Conservation (phyloP, 1,140 invertebrate genomes). For the Apis cerana region DNA sequence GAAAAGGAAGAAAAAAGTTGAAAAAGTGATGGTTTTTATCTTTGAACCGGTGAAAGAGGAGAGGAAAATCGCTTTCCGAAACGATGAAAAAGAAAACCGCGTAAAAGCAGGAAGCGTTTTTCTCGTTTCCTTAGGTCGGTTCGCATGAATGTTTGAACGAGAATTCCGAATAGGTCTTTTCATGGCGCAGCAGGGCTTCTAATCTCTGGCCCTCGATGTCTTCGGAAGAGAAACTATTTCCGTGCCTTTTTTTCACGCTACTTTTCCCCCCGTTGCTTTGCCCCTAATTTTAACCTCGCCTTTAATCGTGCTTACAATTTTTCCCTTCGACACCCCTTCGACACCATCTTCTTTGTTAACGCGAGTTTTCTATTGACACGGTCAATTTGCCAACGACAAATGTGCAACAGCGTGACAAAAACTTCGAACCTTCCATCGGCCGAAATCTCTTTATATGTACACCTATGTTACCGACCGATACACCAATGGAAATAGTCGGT, state of each 20-base stretch:
- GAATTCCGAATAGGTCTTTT: slow-evolving; percentile 20
- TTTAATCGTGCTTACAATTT: slow-evolving; percentile 31
- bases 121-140: background rate
- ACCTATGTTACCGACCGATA: too few species aligned
- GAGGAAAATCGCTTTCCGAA: slow-evolving; percentile 5
- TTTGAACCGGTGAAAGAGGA: background rate
- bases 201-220: slow-evolving; percentile 31
- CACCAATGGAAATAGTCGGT: too few species aligned
- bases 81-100: slow-evolving; percentile 3
- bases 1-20: background rate
- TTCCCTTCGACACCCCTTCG: background rate
- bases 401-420: background rate
- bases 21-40: background rate
- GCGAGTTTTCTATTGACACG: too few species aligned
- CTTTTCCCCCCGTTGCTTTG: slow-evolving; percentile 1
- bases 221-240: slow-evolving; percentile 37
- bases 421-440: background rate
- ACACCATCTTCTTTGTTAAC: background rate
- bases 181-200: background rate
- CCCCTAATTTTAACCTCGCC: slow-evolving; percentile 42
- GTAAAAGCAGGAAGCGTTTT: slow-evolving; percentile 2
- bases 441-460: too few species aligned
- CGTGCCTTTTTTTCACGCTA: slow-evolving; percentile 42
- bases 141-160: slow-evolving; percentile 34
- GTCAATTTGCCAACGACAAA: background rate